phyloP scores from a whole-genome alignment of 2,113 vertebrate genomes.

The Epinephelus fuscoguttatus region DNA sequence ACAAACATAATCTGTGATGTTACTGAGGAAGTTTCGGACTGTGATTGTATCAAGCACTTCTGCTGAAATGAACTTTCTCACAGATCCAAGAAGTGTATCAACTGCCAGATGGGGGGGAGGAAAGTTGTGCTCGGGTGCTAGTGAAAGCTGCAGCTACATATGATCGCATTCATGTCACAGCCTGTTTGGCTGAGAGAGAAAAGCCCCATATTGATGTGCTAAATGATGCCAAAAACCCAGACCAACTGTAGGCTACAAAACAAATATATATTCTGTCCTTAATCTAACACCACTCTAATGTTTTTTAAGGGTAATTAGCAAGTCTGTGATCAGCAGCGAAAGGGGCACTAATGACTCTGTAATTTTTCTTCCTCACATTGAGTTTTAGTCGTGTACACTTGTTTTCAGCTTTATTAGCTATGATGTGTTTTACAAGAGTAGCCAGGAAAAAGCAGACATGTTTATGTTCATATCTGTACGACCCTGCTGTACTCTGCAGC shows the following conservation, averaged over 20 bases:
- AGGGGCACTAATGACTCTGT: not conserved
- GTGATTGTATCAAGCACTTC: not conserved
- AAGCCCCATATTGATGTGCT: not conserved
- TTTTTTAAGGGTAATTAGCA: slow-evolving; percentile 1
- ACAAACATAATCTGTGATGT: not conserved
- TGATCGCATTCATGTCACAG: slow-evolving; percentile 8
- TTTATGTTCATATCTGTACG: not conserved
- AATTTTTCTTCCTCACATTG: not conserved
- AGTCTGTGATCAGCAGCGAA: not conserved
- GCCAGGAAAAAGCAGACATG: not conserved
- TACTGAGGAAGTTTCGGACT: not conserved
- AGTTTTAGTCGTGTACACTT: not conserved
- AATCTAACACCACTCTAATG: not conserved
- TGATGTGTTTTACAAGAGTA: not conserved
- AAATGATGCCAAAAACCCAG: not conserved
- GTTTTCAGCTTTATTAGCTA: slow-evolving; percentile 1
- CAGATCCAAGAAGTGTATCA: not conserved
- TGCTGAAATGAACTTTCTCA: not conserved
- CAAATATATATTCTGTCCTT: not conserved
- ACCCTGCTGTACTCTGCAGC: no score
- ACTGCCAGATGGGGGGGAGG: not conserved
- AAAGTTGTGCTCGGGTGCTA: not conserved
- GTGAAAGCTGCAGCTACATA: not conserved
- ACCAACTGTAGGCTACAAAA: not conserved
- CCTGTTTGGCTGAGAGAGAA: not conserved